Conservation (phyloP, 2,797 vertebrate species). For the Ciconia nigra region DNA sequence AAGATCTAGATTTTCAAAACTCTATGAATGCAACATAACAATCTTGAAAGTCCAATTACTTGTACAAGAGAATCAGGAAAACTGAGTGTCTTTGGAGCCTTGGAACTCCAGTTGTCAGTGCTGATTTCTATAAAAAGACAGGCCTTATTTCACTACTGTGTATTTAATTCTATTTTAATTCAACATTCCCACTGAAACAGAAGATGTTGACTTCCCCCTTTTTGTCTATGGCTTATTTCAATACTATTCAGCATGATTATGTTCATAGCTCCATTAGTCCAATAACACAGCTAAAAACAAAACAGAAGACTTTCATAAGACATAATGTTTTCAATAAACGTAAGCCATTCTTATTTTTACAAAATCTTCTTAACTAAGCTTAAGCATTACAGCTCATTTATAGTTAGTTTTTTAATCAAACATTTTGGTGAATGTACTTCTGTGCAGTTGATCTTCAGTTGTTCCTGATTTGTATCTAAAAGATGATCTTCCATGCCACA, state of each 20-base stretch:
- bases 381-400: neutral
- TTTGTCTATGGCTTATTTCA: neutral
- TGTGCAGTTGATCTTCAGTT: neutral
- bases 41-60: neutral
- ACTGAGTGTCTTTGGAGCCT: neutral
- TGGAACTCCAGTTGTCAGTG: neutral
- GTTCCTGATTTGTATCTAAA: neutral
- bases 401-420: neutral
- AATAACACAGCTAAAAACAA: neutral
- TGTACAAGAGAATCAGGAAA: neutral
- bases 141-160: neutral
- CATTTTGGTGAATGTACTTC: neutral
- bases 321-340: neutral
- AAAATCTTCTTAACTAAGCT: neutral
- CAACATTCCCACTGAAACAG: neutral
- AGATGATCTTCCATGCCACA: neutral
- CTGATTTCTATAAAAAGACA: neutral
- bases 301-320: neutral
- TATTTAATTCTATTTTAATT: neutral
- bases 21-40: neutral
- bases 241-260: neutral
- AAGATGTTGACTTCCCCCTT: neutral
- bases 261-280: neutral
- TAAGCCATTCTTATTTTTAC: neutral
- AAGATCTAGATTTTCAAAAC: neutral